Percentiles rank a stretch among this genome's conserved stretches.
These are phyloP conservation scores for Gadus chalcogrammus DNA, from an alignment of 2,113 vertebrate genomes.

Conservation along the genomic window DNA sequence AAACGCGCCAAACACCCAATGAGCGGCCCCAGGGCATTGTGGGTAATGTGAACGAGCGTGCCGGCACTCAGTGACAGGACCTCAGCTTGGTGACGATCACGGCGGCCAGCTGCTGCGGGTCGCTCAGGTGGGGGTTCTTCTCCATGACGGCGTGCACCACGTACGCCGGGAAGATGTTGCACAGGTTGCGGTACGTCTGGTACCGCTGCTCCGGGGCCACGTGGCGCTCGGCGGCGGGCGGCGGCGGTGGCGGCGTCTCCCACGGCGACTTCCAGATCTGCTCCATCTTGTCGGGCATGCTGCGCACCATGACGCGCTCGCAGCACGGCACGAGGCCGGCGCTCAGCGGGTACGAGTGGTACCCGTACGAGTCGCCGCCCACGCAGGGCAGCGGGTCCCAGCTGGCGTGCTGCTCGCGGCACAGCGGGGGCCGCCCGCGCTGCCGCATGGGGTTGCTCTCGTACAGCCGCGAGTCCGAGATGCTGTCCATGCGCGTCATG, in stretches of 20 bases:
- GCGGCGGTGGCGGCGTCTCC: constrained; percentile 69
- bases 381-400: constrained; percentile 92
- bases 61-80: constrained; percentile 79
- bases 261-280: constrained; percentile 96
- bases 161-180: constrained; percentile 95
- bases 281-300: constrained; percentile 99
- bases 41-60: too few species aligned
- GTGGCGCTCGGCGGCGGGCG: constrained; percentile 79
- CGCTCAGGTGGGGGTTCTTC: constrained; percentile 95
- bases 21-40: too few species aligned
- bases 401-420: constrained; percentile 96
- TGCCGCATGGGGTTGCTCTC: constrained; percentile 92
- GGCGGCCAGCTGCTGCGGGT: constrained; percentile 95
- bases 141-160: constrained; percentile 97
- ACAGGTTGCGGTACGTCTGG: constrained; percentile 97
- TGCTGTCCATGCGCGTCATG: constrained; percentile 98
- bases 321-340: constrained; percentile 94
- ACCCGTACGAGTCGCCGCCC: constrained; percentile 84
- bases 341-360: constrained; percentile 87
- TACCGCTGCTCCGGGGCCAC: constrained; percentile 94
- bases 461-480: constrained; percentile 95
- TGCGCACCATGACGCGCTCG: constrained; percentile 95
- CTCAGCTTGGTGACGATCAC: constrained; percentile 94
- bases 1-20: too few species aligned
- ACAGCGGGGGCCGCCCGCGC: constrained; percentile 85